Percentiles rank a stretch among this genome's conserved stretches.
Evolutionary conservation across 2,888 invertebrate species (phyloP).

Genomic region (Ashinkailepas kermadecensis): DNA sequence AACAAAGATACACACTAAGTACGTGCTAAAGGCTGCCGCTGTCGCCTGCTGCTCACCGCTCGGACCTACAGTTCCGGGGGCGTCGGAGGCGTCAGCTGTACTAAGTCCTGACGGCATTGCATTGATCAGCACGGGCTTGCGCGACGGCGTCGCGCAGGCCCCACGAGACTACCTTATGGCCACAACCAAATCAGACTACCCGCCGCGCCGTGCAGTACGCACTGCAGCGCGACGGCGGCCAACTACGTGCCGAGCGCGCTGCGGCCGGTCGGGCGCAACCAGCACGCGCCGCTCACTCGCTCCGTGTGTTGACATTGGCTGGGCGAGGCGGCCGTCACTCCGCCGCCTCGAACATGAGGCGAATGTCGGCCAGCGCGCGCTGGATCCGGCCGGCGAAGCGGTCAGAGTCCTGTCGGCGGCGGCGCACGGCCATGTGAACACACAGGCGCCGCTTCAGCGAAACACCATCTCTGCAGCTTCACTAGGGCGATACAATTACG

Average conservation of each 20-base stretch:
- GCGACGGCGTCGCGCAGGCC: too few species aligned
- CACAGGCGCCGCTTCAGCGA: too few species aligned
- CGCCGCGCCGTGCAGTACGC: neutral
- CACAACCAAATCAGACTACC: neutral
- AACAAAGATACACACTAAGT: too few species aligned
- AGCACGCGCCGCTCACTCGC: neutral
- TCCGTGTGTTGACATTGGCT: neutral
- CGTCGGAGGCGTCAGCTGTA: neutral
- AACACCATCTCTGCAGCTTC: too few species aligned
- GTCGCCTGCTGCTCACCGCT: neutral
- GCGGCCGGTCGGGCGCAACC: neutral
- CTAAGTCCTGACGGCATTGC: neutral
- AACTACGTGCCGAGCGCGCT: neutral
- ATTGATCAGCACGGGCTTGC: neutral
- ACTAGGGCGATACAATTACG: too few species aligned
- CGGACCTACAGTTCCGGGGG: neutral
- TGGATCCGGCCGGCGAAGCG: constrained; percentile 68
- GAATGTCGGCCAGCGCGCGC: constrained; percentile 60
- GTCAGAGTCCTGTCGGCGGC: constrained; percentile 60
- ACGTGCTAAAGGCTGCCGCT: neutral
- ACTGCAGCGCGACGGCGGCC: too few species aligned
- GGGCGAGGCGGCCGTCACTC: neutral
- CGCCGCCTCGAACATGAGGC: neutral
- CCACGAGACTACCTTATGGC: neutral
- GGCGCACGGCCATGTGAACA: constrained; percentile 14